Conservation (phyloP, 1,140 invertebrate species). For the Drosophila mayri region DNA sequence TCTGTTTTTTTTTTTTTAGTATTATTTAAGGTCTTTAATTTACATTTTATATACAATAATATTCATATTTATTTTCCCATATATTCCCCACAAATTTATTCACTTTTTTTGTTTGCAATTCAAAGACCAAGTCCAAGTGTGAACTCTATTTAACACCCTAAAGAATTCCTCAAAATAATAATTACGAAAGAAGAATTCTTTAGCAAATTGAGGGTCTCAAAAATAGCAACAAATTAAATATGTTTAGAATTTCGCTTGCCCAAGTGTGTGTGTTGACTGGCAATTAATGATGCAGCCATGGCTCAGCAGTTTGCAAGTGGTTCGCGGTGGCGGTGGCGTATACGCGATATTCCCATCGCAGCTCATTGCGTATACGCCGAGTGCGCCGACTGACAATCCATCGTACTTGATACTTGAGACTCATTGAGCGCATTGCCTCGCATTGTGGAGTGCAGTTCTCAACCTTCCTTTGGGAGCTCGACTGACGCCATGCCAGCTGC, state of each 20-base stretch:
- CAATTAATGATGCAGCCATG: slow-evolving; percentile 74
- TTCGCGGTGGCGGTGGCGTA: slow-evolving; percentile 55
- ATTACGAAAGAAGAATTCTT: slow-evolving; percentile 27
- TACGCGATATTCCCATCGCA: slow-evolving; percentile 62
- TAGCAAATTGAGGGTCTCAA: slow-evolving; percentile 4
- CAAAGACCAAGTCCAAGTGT: not conserved
- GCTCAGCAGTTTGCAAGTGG: slow-evolving; percentile 73
- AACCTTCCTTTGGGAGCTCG: slow-evolving; percentile 72
- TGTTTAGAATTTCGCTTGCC: slow-evolving; percentile 37
- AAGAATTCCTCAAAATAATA: slow-evolving; percentile 22
- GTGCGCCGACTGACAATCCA: slow-evolving; percentile 25
- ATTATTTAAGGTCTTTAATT: not conserved
- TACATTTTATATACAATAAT: not conserved
- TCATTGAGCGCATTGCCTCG: slow-evolving; percentile 22
- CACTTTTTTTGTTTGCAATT: not conserved
- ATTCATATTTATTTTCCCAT: not conserved
- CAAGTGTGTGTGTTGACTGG: slow-evolving; percentile 27
- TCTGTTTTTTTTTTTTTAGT: not conserved
- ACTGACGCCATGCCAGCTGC: not conserved
- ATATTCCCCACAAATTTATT: not conserved
- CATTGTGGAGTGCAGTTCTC: slow-evolving; percentile 46
- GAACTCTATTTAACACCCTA: slow-evolving; percentile 1
- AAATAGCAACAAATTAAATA: slow-evolving; percentile 1
- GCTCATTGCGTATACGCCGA: slow-evolving; percentile 61
- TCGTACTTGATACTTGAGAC: slow-evolving; percentile 46